A percentile compares a stretch with the other conserved stretches of the same genome.
Evolutionary conservation across 2,797 vertebrate genomes (phyloP).

Genomic region (Typhlichthys eigenmanni): DNA sequence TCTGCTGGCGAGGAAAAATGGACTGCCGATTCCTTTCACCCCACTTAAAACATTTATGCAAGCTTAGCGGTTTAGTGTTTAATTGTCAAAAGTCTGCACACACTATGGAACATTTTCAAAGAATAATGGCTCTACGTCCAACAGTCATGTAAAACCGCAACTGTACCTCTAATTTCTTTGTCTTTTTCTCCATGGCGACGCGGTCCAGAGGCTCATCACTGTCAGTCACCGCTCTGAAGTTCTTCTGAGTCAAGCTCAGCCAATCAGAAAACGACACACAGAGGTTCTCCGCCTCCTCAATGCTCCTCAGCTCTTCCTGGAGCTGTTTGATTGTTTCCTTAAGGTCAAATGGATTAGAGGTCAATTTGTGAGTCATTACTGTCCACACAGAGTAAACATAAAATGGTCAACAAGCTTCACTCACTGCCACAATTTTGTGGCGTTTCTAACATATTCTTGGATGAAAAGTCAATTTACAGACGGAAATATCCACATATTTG

Average conservation of each 20-base stretch:
- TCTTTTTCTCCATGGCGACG: constrained; percentile 85
- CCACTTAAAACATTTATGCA: constrained; percentile 30
- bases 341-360: constrained; percentile 23
- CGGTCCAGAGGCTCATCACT: constrained; percentile 83
- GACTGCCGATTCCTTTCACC: constrained; percentile 4
- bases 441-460: no score
- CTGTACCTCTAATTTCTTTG: constrained; percentile 90
- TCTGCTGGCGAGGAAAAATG: constrained; percentile 40
- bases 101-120: no score
- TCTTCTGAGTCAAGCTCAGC: constrained; percentile 82
- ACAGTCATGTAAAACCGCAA: neutral
- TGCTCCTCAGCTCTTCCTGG: constrained; percentile 87
- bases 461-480: no score
- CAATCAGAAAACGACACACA: constrained; percentile 87
- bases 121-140: neutral
- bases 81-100: neutral
- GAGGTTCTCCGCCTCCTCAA: constrained; percentile 86
- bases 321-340: constrained; percentile 92
- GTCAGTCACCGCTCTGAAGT: constrained; percentile 78
- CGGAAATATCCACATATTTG: neutral
- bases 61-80: constrained; percentile 43
- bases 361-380: neutral
- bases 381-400: no score
- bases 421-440: no score
- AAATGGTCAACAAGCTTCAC: no score